Percentiles rank a stretch among this genome's conserved stretches.
These are phyloP conservation scores for Pterobdella sp. DNA, from an alignment of 2,888 invertebrate genomes.

Conservation along the genomic window DNA sequence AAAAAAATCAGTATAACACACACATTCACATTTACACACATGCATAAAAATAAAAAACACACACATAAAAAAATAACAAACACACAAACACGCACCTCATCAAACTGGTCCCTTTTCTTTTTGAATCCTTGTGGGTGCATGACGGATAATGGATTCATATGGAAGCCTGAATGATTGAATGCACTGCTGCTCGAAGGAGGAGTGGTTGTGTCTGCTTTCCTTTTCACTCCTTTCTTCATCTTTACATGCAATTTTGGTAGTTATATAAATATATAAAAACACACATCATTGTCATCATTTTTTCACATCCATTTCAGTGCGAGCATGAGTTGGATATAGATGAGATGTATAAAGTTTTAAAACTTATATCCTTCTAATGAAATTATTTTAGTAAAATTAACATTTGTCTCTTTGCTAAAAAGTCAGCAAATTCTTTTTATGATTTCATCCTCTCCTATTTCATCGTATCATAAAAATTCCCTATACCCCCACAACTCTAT, in stretches of 20 bases:
- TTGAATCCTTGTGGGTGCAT: conserved; percentile 14
- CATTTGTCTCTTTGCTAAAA: too few relatives aligned
- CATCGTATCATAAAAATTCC: too few relatives aligned
- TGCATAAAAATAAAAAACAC: background rate
- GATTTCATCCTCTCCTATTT: too few relatives aligned
- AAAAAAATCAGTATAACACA: background rate
- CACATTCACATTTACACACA: background rate
- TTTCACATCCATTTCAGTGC: too few relatives aligned
- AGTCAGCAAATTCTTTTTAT: too few relatives aligned
- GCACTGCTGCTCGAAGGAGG: conserved; percentile 51
- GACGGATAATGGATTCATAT: conserved; percentile 7
- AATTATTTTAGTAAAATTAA: too few relatives aligned
- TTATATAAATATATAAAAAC: too few relatives aligned
- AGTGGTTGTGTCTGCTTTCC: conserved; percentile 97
- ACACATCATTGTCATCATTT: too few relatives aligned
- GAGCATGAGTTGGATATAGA: background rate
- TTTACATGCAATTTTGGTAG: conserved; percentile 28
- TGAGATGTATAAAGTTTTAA: too few relatives aligned
- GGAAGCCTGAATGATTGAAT: background rate
- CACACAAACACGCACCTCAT: conserved; percentile 1
- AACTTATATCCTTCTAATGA: too few relatives aligned
- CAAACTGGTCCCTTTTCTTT: conserved; percentile 17
- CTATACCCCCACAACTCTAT: too few relatives aligned
- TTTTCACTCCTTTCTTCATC: conserved; percentile 82
- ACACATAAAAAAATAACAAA: background rate